Evolutionary conservation across 2,888 invertebrate genomes (phyloP), one percentile per base, ranked within the genome.

Genomic region (Gibbula magus): DNA sequence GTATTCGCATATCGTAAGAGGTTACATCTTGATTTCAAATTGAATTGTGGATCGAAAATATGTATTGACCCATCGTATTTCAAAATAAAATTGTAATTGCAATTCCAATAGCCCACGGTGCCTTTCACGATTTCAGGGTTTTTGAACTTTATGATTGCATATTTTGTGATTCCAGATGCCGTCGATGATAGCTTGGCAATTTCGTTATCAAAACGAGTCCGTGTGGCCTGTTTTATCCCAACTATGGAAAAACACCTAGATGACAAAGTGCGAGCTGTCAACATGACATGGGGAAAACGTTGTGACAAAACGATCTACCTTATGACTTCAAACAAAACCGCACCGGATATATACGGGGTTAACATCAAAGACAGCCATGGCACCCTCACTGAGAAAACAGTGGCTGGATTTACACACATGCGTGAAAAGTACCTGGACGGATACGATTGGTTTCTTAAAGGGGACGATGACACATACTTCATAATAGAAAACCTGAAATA

Each of bases 401-500:
- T 97, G 93, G 96, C 95, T 87, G 97, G 98, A 0, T 98, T 97
- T 92, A 95, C 95, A 88, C 97, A 97, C 90, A 95, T 97, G 29
- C 96, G 97, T 91, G 94, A 96, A 86, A 94, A 97, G 77, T 89
- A 98, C 91, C 93, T 95, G 76, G 94, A 97, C 86, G 95, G 97
- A 77, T 97, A 96, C 2, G 98, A 99, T 93, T 99, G 98, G 98
- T 98, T 99, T 92, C 94, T 98, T 87, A 99, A 99, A 93, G 99
- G 99, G 20, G 99, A 99, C 90, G 99, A 99, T 92, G 99, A 99
- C 91, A 99, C 99, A 94, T 99, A 97, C 92, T 97, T 98, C 39
- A 95, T 99, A 45, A 95, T 99, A 67, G 99, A 99, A 93, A 99
- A 99, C 93, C 94, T 99, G 70, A 94, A 99, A 20, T 97, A 96